Evolutionary conservation across 2,113 vertebrate species (phyloP).

Genomic region (Hippocampus zosterae): DNA sequence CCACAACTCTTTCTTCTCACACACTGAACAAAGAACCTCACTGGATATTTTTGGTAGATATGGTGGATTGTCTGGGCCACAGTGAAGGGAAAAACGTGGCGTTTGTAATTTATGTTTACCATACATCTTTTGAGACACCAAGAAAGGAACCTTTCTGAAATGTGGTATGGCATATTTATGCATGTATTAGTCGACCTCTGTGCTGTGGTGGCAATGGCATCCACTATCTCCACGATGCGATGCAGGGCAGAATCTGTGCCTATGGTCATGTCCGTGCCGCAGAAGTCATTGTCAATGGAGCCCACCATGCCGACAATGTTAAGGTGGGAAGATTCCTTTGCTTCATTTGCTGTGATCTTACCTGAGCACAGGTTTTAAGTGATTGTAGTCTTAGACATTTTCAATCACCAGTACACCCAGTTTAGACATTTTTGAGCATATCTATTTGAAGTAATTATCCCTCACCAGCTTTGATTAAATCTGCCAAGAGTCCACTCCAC

Average conservation of each 20-base stretch:
- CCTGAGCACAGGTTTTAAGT: constrained; percentile 60
- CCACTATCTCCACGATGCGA: constrained; percentile 92
- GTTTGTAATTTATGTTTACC: not conserved
- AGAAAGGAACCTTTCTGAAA: not conserved
- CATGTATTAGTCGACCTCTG: constrained; percentile 75
- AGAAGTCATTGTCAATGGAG: constrained; percentile 97
- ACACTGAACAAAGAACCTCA: too few relatives aligned
- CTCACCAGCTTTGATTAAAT: constrained; percentile 80
- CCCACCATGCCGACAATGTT: constrained; percentile 96
- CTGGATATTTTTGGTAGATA: not conserved
- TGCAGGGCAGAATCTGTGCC: constrained; percentile 95
- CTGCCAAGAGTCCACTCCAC: constrained; percentile 80
- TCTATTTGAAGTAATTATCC: not conserved
- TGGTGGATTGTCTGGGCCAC: not conserved
- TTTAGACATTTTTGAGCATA: not conserved
- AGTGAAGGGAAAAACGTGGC: not conserved
- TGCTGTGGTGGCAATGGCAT: constrained; percentile 91
- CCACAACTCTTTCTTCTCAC: too few relatives aligned
- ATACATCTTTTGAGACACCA: constrained; percentile 2
- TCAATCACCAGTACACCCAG: not conserved
- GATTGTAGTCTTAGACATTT: not conserved
- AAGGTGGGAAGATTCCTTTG: constrained; percentile 75
- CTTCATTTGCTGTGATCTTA: constrained; percentile 78
- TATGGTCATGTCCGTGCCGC: constrained; percentile 97
- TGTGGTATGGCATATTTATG: not conserved